A percentile compares a stretch with the other conserved stretches of the same genome.
Conservation (phyloP, 2,888 invertebrate genomes). For the Piscicola geometra region DNA sequence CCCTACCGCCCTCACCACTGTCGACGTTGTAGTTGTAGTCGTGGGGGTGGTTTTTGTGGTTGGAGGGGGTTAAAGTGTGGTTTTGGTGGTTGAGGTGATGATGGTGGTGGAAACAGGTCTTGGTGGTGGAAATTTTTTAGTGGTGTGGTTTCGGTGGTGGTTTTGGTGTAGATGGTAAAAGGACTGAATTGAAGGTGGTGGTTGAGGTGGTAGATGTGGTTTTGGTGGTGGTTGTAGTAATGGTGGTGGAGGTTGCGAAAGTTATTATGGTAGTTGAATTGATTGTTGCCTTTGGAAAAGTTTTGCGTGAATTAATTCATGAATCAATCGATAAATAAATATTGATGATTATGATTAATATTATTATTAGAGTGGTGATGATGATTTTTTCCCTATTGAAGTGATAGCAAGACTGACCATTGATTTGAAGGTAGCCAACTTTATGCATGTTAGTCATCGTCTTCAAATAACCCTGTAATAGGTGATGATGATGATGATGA, state of each 20-base stretch:
- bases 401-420: background rate
- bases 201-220: background rate
- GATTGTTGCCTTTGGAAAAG: too few relatives aligned
- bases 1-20: conserved; percentile 73
- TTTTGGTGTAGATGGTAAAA: background rate
- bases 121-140: background rate
- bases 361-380: too few relatives aligned
- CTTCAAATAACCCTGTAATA: too few relatives aligned
- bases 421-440: background rate
- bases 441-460: background rate
- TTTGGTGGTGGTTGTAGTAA: background rate
- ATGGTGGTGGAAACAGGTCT: background rate
- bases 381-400: background rate
- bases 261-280: too few relatives aligned
- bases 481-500: too few relatives aligned
- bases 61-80: background rate
- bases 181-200: background rate
- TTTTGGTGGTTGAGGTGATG: too few relatives aligned
- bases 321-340: too few relatives aligned
- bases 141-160: background rate
- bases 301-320: too few relatives aligned
- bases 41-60: too few relatives aligned
- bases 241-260: background rate
- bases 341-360: too few relatives aligned
- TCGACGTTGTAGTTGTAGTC: too few relatives aligned